phyloP scores from a whole-genome alignment of 2,888 invertebrate genomes.

The Rambutsinella grinnellia region DNA sequence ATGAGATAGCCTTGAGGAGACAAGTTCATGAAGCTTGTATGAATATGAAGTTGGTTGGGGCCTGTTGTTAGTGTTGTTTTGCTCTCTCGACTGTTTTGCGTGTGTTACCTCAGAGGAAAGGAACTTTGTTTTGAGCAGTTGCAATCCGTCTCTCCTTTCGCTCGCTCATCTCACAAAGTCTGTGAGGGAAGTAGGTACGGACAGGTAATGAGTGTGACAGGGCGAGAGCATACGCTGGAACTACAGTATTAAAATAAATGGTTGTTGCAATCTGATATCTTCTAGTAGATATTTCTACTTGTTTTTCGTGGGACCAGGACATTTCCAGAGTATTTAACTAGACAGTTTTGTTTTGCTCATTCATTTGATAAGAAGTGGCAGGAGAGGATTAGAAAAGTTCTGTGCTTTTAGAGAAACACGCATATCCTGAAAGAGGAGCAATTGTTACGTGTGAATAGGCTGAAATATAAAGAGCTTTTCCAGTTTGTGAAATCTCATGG shows the following conservation, averaged over 20 bases:
- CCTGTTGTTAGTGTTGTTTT: constrained; percentile 25
- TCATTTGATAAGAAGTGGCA: too few relatives aligned
- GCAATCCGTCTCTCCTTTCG: not conserved
- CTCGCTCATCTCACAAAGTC: not conserved
- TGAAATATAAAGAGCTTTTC: not conserved
- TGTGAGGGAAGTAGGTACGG: not conserved
- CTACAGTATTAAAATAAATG: too few relatives aligned
- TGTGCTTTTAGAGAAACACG: not conserved
- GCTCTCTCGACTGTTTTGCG: constrained; percentile 11
- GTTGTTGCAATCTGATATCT: too few relatives aligned
- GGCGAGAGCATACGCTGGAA: too few relatives aligned
- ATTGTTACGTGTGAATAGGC: not conserved
- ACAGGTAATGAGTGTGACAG: not conserved
- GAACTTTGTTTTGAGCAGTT: not conserved
- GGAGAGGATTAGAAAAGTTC: not conserved
- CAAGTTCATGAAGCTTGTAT: constrained; percentile 16
- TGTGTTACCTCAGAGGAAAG: not conserved
- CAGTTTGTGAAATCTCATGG: too few relatives aligned
- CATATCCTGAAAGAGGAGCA: not conserved
- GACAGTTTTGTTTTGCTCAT: too few relatives aligned
- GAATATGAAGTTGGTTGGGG: not conserved
- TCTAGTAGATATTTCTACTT: too few relatives aligned
- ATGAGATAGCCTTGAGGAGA: constrained; percentile 40
- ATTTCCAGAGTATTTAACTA: too few relatives aligned
- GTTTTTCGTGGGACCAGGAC: too few relatives aligned